Base-by-base conservation (phyloP, 2,113 vertebrate species). In the Nettapus auritus region DNA sequence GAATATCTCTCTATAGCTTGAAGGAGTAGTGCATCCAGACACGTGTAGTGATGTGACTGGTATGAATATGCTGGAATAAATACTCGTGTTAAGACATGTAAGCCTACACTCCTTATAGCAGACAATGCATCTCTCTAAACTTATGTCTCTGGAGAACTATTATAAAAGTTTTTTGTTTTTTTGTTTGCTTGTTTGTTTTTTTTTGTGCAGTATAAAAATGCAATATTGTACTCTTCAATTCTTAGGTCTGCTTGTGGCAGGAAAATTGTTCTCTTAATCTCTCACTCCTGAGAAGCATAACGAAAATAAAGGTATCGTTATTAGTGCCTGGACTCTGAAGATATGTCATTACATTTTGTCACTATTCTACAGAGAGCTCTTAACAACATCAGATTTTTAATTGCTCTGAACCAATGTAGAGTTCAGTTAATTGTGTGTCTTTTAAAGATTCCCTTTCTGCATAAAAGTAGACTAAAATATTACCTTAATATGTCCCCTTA, bases 261-360 rank as follows among this genome's bases (percentile, higher is more conserved):
- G 46, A 44, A 69, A 94, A 89, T 21, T 62, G 9, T 83, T 92
- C 23, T 95, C 64, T n/a, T 91, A 76, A 86, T 86, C 33, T 79
- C 18, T 4, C 74, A 55, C 38, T 88, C 60, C 44, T 38, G 55
- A 91, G 91, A 90, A 83, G 34, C 52, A 46, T 77, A 75, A 92
- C 64, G 50, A 59, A 94, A 96, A 83, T 74, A 82, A 94, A 94
- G 52, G n/a, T 50, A 44, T 46, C 63, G 55, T 36, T 90, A 80
- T 69, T 74, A 93, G 48, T 21, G 53, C 28, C 60, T 88, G 64
- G 79, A 86, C 60, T 92, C 82, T 63, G 55, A 86, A 83, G n/a
- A 70, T 34, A 60, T 68, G 36, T n/a, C 48, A 33, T 20, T 84
- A 60, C 50, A 82, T 64, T 91, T 82, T 85, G 59, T 73, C 55